Evolutionary conservation across 2,888 invertebrate species (phyloP).

Genomic region (Incurvaria masculella): DNA sequence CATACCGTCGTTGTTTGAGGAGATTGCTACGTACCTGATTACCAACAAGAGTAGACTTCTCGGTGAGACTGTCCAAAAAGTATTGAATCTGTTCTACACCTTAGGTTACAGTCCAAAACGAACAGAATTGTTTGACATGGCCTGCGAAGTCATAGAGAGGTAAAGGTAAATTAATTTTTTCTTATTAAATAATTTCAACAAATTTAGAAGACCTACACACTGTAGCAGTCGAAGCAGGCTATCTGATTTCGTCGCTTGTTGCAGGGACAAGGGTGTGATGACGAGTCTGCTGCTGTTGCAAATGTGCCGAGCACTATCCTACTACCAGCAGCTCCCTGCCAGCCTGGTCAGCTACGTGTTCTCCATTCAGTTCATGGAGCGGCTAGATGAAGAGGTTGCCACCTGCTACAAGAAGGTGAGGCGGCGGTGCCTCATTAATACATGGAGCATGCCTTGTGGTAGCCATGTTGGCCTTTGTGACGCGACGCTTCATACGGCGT

Average conservation of each 20-base stretch:
- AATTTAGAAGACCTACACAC: no score
- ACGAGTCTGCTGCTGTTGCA: not conserved
- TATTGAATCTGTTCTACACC: not conserved
- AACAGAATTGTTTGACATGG: not conserved
- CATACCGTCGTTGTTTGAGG: not conserved
- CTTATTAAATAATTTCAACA: not conserved
- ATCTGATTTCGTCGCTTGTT: no score
- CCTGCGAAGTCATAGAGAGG: not conserved
- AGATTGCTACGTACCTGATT: not conserved
- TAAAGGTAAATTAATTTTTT: not conserved
- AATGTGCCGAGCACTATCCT: not conserved
- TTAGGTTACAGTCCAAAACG: not conserved
- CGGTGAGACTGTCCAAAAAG: not conserved
- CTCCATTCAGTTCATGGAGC: not conserved
- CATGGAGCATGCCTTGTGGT: no score
- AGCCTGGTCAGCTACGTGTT: not conserved
- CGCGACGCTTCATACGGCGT: no score
- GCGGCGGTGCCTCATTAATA: no score
- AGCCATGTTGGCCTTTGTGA: no score
- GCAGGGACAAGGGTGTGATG: not conserved
- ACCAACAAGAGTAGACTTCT: not conserved
- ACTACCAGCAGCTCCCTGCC: not conserved
- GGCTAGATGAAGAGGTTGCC: not conserved
- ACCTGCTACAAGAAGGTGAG: not conserved
- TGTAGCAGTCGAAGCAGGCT: no score